Evolutionary conservation across 2,113 vertebrate species (phyloP).

Genomic region (Agapornis roseicollis): DNA sequence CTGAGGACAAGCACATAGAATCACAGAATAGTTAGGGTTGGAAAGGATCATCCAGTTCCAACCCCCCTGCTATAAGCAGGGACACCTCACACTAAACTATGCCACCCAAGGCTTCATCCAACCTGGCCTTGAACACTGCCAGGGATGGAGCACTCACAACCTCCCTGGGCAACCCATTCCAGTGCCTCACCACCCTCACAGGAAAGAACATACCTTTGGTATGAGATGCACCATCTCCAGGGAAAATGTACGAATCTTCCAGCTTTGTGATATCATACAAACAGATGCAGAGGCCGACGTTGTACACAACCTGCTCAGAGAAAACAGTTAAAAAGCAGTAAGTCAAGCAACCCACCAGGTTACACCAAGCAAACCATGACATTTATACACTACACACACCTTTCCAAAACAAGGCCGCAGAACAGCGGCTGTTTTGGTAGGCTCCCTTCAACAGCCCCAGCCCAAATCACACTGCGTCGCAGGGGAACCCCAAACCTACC

Average conservation of each 20-base stretch:
- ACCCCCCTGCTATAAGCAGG: too few relatives aligned
- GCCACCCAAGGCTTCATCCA: too few relatives aligned
- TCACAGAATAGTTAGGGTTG: too few relatives aligned
- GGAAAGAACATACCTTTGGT: constrained; percentile 87
- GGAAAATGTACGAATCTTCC: constrained; percentile 96
- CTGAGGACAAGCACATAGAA: neutral
- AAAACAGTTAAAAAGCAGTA: neutral
- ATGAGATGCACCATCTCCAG: constrained; percentile 93
- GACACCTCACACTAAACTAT: too few relatives aligned
- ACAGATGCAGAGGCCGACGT: constrained; percentile 92
- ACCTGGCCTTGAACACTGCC: too few relatives aligned
- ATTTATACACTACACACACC: neutral
- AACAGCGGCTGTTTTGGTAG: neutral
- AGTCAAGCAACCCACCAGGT: neutral
- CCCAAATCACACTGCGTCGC: rapidly evolving
- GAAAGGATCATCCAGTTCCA: too few relatives aligned
- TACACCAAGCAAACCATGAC: neutral
- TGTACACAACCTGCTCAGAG: constrained; percentile 87
- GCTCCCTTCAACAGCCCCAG: neutral
- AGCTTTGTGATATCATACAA: constrained; percentile 93
- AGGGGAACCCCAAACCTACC: neutral
- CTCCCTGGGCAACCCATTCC: too few relatives aligned
- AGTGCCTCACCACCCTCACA: too few relatives aligned
- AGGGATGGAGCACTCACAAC: too few relatives aligned
- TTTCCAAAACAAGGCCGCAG: neutral